Evolutionary conservation across 2,113 vertebrate genomes (phyloP).

Genomic region (Poeciliopsis turrubarensis): DNA sequence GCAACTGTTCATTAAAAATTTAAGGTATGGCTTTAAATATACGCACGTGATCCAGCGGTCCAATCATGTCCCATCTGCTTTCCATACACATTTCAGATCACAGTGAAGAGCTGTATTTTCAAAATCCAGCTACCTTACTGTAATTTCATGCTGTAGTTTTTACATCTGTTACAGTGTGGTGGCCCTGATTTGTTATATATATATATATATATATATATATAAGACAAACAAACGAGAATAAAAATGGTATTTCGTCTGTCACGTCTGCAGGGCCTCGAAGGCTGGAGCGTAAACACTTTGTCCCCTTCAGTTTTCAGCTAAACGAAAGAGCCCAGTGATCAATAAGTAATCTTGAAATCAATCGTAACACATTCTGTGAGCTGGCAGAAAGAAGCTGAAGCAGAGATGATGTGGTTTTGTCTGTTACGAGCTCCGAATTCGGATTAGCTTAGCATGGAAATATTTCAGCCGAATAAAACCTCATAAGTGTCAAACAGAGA

Average conservation of each 20-base stretch:
- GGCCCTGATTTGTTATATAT: background rate
- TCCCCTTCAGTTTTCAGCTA: constrained; percentile 3
- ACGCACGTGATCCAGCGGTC: no score
- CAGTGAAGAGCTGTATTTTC: no score
- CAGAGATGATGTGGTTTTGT: background rate
- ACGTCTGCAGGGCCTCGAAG: background rate
- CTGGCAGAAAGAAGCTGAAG: constrained; percentile 11
- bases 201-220: background rate
- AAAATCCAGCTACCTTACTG: no score
- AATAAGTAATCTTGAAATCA: constrained; percentile 38
- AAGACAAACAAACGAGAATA: background rate
- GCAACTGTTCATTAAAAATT: no score
- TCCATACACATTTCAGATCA: no score
- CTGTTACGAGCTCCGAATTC: constrained; percentile 9
- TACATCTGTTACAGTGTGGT: no score
- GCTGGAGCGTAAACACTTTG: background rate
- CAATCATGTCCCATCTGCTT: no score
- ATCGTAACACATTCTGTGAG: constrained; percentile 27
- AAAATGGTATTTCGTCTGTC: background rate
- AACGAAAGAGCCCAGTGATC: constrained; percentile 25
- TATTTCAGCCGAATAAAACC: background rate
- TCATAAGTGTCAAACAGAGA: background rate
- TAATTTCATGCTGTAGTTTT: no score
- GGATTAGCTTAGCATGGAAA: constrained; percentile 9
- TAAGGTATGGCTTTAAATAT: no score